Base-by-base conservation (phyloP, 2,888 invertebrate genomes). In the Andrena bicolor region DNA sequence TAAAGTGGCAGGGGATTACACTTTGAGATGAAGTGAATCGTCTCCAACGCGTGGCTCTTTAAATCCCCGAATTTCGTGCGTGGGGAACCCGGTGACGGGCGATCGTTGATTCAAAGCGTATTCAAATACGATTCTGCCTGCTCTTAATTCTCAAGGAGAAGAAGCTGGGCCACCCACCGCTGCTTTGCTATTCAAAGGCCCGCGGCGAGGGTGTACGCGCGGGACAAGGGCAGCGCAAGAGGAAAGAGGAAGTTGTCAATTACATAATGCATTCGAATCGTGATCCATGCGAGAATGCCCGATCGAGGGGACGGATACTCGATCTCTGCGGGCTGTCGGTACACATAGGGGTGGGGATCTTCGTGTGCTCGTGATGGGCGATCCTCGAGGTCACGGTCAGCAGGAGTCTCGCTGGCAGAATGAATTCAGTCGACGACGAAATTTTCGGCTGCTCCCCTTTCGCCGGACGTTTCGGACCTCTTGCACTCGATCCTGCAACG, bases 381-480 rank as follows among this genome's bases (percentile, higher is more conserved):
- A 76, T 82, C 82, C 80, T 85, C 88, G 89, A 89, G 89, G 89
- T 90, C 89, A 89, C 83, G 89, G 89, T 89, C 90, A 84, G 64
- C 28, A 66, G 35, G 48, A 60, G 85, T 88, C 83, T 80, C 82
- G 58, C 74, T 41, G 41, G 68, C 76, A n/a, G 71, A 35, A 56
- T 8, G 20, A 73, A 82, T 61, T 74, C 48, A 53, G 8, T 28
- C 53, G 10, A 4, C 48, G 8, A 26, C 66, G 53, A 75, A 74
- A 76, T 80, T 70, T 48, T 70, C 69, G 28, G 58, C 41, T 58
- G 13, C 5, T 20, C n/a, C n/a, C 53, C 32, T 23, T 2, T 20
- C 53, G 20, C 16, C 41, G 41, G 1, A 0, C 3, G 41, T 41
- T 3, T 41, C 41, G 41, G 13, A 41, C 41, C 13, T 13, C 41